Base-by-base conservation (phyloP, 2,888 invertebrate genomes). In the Anaspis maculata region DNA sequence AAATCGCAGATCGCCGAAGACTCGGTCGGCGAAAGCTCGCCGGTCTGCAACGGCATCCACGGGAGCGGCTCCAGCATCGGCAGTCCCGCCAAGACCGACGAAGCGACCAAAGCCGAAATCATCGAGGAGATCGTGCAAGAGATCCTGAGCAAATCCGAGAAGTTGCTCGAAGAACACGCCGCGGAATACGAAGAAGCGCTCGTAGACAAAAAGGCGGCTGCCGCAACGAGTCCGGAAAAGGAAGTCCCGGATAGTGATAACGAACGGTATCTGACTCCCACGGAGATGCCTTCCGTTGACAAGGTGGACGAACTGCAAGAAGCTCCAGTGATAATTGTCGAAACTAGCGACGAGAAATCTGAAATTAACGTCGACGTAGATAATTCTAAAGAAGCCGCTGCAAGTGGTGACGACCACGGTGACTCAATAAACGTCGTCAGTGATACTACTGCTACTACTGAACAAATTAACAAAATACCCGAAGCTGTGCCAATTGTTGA, bases 171-270 rank as follows among this genome's bases (percentile, higher is more conserved):
- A 29, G 64, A 69, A 43, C 52, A 53, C 36, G 30, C 34, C 30
- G 45, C 41, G 33, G 34, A 35, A 45, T 71, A 73, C 38, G 71
- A 71, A 47, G 72, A 72, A 55, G 70, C 72, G 52, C 70, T 71
- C 37, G 69, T 69, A n/a, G 66, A n/a, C n/a, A n/a, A 67, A 51
- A 66, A 65, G 37, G 66, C 68, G 9, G 59, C 61, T n/a, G 68
- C 69, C 33, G 46, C 46, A 34, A 71, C 57, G 1, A 63, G 61
- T 43, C 64, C 63, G 3, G 71, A 78, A 51, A 69, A 72, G 44
- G 79, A 79, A 60, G 69, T 76, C 22, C 71, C 74, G 39, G 71
- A 79, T 29, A 80, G 79, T 44, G 80, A 82, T 58, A 72, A 74
- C 41, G 81, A 82, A 52, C 45, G 50, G 30, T 80, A 80, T 53